Evolutionary conservation across 2,113 vertebrate species (phyloP).

Genomic region (Tychaedon coryphoeus): DNA sequence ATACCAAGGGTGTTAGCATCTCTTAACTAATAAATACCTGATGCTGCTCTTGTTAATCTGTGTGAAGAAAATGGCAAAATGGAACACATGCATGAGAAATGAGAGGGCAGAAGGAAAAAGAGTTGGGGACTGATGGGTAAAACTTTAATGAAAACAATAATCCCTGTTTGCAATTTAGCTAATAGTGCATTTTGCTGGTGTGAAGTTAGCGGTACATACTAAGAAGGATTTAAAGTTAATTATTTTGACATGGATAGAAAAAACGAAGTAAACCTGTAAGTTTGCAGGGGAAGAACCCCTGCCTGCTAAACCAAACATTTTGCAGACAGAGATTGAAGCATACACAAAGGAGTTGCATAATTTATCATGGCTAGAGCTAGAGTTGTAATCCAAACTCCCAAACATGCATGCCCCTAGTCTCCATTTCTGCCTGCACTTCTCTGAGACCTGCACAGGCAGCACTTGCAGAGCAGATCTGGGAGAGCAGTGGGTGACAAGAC

Average conservation of each 20-base stretch:
- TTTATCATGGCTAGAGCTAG: neutral
- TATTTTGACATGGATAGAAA: neutral
- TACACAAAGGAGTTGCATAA: neutral
- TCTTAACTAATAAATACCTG: neutral
- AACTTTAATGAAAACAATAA: neutral
- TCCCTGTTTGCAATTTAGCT: neutral
- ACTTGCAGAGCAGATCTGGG: neutral
- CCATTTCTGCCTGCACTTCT: neutral
- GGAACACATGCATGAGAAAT: neutral
- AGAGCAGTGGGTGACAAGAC: neutral
- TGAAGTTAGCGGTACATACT: neutral
- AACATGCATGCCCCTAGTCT: neutral
- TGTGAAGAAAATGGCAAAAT: neutral
- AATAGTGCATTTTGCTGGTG: neutral
- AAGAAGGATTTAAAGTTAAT: neutral
- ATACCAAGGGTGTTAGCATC: neutral
- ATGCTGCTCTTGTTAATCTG: neutral
- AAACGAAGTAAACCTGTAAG: neutral
- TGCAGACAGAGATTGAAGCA: neutral
- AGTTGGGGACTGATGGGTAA: neutral
- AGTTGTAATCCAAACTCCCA: neutral
- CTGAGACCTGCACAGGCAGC: neutral
- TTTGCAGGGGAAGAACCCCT: neutral
- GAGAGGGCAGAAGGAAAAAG: neutral
- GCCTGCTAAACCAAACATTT: neutral